Conservation (phyloP, 1,140 invertebrate genomes). For the Scaptomyza graminum region DNA sequence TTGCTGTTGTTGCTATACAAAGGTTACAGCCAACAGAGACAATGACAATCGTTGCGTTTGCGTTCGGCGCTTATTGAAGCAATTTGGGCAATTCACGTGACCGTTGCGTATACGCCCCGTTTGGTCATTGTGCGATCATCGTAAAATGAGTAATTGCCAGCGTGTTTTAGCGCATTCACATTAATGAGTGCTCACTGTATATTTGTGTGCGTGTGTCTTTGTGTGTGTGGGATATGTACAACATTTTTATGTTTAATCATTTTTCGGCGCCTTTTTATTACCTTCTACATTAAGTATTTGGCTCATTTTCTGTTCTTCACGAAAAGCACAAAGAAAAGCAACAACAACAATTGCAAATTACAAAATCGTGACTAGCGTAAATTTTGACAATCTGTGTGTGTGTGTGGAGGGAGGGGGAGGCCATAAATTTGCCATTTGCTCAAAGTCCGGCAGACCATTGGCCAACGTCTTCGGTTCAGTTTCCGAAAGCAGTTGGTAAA, state of each 20-base stretch:
- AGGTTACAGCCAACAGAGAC: conserved; percentile 17
- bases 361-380: conserved; percentile 66
- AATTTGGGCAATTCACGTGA: conserved; percentile 57
- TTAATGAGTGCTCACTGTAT: conserved; percentile 54
- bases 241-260: conserved; percentile 71
- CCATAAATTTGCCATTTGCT: conserved; percentile 58
- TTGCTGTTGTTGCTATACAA: conserved; percentile 8
- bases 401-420: background rate
- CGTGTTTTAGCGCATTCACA: conserved; percentile 66
- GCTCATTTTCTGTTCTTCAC: conserved; percentile 41
- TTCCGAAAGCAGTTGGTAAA: conserved; percentile 38
- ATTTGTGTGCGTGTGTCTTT: conserved; percentile 29
- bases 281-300: conserved; percentile 41
- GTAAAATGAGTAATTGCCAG: conserved; percentile 74
- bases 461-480: background rate
- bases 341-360: conserved; percentile 57
- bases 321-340: conserved; percentile 10
- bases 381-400: conserved; percentile 51
- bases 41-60: conserved; percentile 43
- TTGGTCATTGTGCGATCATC: conserved; percentile 63
- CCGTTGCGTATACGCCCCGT: conserved; percentile 60
- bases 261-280: conserved; percentile 64
- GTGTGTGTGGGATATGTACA: conserved; percentile 46
- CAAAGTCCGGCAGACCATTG: conserved; percentile 19
- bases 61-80: conserved; percentile 56